Evolutionary conservation across 2,888 invertebrate genomes (phyloP), one percentile per base, ranked within the genome.

Genomic region (Ametastegia equiseti): DNA sequence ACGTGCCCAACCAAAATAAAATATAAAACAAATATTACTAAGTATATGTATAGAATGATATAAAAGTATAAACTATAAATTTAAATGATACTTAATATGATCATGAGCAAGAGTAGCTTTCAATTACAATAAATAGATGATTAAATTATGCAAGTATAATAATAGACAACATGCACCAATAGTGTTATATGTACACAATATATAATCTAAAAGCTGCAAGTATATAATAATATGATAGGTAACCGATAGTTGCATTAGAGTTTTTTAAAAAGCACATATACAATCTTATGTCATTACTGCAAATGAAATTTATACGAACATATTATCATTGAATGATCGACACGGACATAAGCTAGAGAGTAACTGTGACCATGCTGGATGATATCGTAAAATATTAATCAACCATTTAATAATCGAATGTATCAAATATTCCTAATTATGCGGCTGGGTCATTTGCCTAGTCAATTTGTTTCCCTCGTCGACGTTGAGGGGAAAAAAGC

Each of bases 1-100:
- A 91, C 87, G 88, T 90, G 89, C 90, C 89, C 90, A 90, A 90
- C 90, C 87, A 89, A 89, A 90, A 90, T 89, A 88, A 90, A 89
- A 86, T 90, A 90, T 87, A 88, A 85, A 89, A 89, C 87, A 89
- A 88, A 89, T 89, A 84, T 89, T 85, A 88, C 86, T 86, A 86
- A 87, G 86, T 85, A 86, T 75, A 86, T 87, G 86, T 85, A 86
- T 75, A 82, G 82, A 81, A 84, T 81, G 73, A 63, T 54, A 81
- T 78, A 42, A 78, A n/a, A 78, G 60, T 78, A 78, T 57, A 78
- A 78, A 78, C 78, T 78, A 78, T 78, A 57, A 60, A 45, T 78
- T 63, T 36, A 78, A 75, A 78, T 23, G 36, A 63, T 78, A 60
- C 60, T 57, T 45, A 60, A 60, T 78, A 45, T 63, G 60, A 78